Base-by-base conservation (phyloP, 2,113 vertebrate species). In the Catagonus wagneri region DNA sequence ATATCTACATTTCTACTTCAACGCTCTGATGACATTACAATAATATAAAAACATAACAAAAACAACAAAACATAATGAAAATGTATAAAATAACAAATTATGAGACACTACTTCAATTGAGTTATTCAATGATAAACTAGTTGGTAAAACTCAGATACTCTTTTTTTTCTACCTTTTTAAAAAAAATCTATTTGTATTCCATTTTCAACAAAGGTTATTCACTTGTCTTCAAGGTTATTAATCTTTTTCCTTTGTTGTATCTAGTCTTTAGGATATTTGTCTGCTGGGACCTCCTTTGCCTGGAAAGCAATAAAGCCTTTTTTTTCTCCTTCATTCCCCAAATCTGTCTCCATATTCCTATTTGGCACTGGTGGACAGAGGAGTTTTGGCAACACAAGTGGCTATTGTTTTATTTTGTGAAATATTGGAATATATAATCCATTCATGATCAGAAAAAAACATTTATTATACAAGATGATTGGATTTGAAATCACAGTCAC, bases 11-110 rank as follows among this genome's bases (percentile, higher is more conserved):
- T 58, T 91, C 19, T 2, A 44, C 22, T 58, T 83, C 13, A 69
- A 65, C 85, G 34, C n/a, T 94, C 6, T 75, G 44, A 74, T 83
- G 27, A 69, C 4, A 19, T 8, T 3, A 19, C 17, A 39, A 3
- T 29, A 74, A 66, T 19, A 1, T 34, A 78, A 96, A 52, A 90
- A 50, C n/a, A 50, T 61, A 71, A 65, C 14, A 88, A 76, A 89
- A 60, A 34, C 44, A 96, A 52, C 44, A 96, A 52, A 92, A 50
- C n/a, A 50, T 61, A 71, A 65, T 10, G 84, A 76, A 89, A 34
- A 44, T 4, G 44, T 44, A 44, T 44, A 44, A 44, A 78, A 12
- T n/a, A 79, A 56, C 56, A 88, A 87, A 44, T 58, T 34, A 71
- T 44, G 25, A 71, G 36, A 83, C 22, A 13, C 12, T 32, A 29